Percentiles rank a stretch among this genome's conserved stretches.
Evolutionary conservation across 2,113 vertebrate genomes (phyloP).

Genomic region (Myotis lucifugus): DNA sequence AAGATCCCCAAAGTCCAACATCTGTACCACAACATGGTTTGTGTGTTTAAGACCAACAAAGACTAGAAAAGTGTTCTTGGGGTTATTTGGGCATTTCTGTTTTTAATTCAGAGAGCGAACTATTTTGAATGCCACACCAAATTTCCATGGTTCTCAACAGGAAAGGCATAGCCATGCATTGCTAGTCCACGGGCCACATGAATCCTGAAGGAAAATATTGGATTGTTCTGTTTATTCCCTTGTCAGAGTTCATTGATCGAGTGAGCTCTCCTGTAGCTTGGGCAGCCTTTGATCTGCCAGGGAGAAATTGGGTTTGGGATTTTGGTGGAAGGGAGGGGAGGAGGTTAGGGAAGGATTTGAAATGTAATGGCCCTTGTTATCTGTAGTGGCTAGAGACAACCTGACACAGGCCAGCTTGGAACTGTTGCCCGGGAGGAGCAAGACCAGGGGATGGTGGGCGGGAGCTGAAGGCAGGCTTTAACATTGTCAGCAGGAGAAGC

Average conservation of each 20-base stretch:
- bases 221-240: conserved; percentile 72
- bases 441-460: background rate
- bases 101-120: conserved; percentile 42
- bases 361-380: conserved; percentile 79
- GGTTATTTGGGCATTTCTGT: background rate
- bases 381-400: conserved; percentile 70
- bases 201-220: conserved; percentile 66
- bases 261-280: conserved; percentile 67
- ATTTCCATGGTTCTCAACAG: conserved; percentile 7
- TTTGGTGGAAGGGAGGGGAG: conserved; percentile 73
- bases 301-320: conserved; percentile 75
- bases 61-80: background rate
- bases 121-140: conserved; percentile 21
- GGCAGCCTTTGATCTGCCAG: conserved; percentile 78
- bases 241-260: conserved; percentile 77
- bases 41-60: conserved; percentile 27
- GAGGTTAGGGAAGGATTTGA: conserved; percentile 67
- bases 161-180: background rate
- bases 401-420: conserved; percentile 52
- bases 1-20: background rate
- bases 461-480: conserved; percentile 58
- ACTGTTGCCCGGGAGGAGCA: background rate
- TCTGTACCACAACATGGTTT: background rate
- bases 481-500: conserved; percentile 71
- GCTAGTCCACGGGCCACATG: background rate